Evolutionary conservation across 2,888 invertebrate species (phyloP).

Genomic region (Cylloceria caligata): DNA sequence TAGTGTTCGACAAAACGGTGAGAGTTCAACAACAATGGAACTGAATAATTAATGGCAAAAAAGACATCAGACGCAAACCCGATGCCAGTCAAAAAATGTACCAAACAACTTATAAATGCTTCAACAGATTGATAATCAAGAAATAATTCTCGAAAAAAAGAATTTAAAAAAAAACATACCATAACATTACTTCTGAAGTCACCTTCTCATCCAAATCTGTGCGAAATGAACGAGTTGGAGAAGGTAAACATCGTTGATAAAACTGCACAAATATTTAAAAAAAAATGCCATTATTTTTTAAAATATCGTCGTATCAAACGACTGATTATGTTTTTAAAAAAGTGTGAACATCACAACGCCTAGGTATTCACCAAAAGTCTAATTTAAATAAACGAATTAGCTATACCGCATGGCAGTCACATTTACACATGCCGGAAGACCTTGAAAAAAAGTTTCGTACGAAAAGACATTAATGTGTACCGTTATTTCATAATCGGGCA

Average conservation of each 20-base stretch:
- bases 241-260: constrained; percentile 32
- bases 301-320: constrained; percentile 53
- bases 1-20: constrained; percentile 4
- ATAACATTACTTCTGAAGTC: constrained; percentile 9
- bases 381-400: constrained; percentile 22
- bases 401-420: too few species aligned
- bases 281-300: constrained; percentile 9
- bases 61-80: background rate
- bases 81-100: constrained; percentile 25
- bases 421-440: constrained; percentile 34
- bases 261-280: constrained; percentile 32
- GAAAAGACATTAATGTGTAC: constrained; percentile 45
- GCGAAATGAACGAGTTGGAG: constrained; percentile 28
- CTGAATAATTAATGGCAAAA: constrained; percentile 17
- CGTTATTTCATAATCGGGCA: constrained; percentile 9
- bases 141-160: constrained; percentile 56
- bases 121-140: constrained; percentile 49
- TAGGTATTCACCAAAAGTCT: constrained; percentile 29
- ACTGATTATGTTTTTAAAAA: constrained; percentile 17
- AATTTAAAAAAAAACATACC: constrained; percentile 36
- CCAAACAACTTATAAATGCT: constrained; percentile 53
- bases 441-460: constrained; percentile 46
- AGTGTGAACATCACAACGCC: constrained; percentile 22
- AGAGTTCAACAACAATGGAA: constrained; percentile 55
- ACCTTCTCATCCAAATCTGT: constrained; percentile 1